A percentile compares a stretch with the other conserved stretches of the same genome.
Conservation (phyloP, 2,888 invertebrate species). For the Drosophila meridionalis region DNA sequence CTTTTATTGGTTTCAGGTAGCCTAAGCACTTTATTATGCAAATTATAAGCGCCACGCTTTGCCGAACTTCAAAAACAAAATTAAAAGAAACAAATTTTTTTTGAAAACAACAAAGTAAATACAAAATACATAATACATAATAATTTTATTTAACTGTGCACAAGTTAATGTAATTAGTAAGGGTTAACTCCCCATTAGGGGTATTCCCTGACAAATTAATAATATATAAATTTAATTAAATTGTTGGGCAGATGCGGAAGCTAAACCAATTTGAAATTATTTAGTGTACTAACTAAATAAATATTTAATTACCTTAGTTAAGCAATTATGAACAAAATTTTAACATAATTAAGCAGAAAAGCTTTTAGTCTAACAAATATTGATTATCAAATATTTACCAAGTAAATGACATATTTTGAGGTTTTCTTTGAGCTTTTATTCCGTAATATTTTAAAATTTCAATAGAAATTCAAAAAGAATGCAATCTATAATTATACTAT, state of each 20-base stretch:
- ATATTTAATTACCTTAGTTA: neutral
- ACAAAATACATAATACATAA: constrained; percentile 34
- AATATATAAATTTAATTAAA: constrained; percentile 66
- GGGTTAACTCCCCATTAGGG: constrained; percentile 5
- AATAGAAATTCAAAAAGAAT: too few relatives aligned
- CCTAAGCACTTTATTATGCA: constrained; percentile 80
- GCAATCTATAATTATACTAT: too few relatives aligned
- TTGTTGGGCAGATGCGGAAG: constrained; percentile 4
- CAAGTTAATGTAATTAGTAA: constrained; percentile 56
- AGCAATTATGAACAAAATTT: neutral
- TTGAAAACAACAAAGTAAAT: constrained; percentile 9
- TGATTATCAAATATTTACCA: neutral
- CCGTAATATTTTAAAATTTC: too few relatives aligned
- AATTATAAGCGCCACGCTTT: constrained; percentile 78
- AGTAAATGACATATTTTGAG: neutral
- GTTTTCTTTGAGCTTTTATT: neutral
- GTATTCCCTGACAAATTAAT: constrained; percentile 38
- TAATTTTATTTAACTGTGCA: constrained; percentile 54
- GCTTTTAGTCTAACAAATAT: neutral
- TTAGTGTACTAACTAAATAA: neutral
- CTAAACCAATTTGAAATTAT: constrained; percentile 11
- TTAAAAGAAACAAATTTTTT: constrained; percentile 42
- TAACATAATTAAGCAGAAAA: neutral
- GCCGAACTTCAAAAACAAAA: constrained; percentile 69
- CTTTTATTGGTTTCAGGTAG: constrained; percentile 72